A percentile compares a stretch with the other conserved stretches of the same genome.
Conservation (phyloP, 2,797 vertebrate genomes). For the Trachops cirrhosus region DNA sequence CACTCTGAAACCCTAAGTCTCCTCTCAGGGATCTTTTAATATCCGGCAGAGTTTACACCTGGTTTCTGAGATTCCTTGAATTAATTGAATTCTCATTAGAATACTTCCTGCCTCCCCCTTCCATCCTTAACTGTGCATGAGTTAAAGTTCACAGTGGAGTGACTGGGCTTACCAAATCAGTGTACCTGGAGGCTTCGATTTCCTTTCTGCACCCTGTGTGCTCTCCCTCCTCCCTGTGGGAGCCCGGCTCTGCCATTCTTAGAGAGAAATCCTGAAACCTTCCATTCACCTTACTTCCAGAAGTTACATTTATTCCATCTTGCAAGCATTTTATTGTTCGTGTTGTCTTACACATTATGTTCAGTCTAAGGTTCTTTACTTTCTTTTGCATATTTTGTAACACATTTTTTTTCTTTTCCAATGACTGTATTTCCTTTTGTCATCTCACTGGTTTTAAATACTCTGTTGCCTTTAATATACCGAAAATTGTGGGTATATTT, state of each 20-base stretch:
- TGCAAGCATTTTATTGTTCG: slow-evolving; percentile 34
- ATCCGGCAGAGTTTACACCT: slow-evolving; percentile 74
- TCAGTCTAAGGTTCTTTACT: background rate
- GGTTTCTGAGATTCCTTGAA: slow-evolving; percentile 65
- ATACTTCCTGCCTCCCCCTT: slow-evolving; percentile 77
- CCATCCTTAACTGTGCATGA: slow-evolving; percentile 64
- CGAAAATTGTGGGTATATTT: background rate
- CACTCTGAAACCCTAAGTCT: slow-evolving; percentile 70
- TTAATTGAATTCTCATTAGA: slow-evolving; percentile 79
- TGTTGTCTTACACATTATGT: background rate
- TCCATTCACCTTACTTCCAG: background rate
- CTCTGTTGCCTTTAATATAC: slow-evolving; percentile 59
- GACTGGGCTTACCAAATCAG: slow-evolving; percentile 47
- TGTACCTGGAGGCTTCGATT: slow-evolving; percentile 52
- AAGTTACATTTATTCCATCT: background rate
- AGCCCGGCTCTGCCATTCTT: background rate
- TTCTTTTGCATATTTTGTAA: slow-evolving; percentile 42
- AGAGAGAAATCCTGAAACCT: slow-evolving; percentile 40
- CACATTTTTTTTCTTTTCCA: slow-evolving; percentile 42
- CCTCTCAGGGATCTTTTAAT: slow-evolving; percentile 78
- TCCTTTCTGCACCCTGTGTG: slow-evolving; percentile 67
- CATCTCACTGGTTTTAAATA: slow-evolving; percentile 63
- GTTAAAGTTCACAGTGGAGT: slow-evolving; percentile 68
- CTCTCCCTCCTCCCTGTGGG: slow-evolving; percentile 56
- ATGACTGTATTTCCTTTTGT: slow-evolving; percentile 62